Evolutionary conservation across 2,888 invertebrate species (phyloP).

Genomic region (Ichneumoninae sp.): DNA sequence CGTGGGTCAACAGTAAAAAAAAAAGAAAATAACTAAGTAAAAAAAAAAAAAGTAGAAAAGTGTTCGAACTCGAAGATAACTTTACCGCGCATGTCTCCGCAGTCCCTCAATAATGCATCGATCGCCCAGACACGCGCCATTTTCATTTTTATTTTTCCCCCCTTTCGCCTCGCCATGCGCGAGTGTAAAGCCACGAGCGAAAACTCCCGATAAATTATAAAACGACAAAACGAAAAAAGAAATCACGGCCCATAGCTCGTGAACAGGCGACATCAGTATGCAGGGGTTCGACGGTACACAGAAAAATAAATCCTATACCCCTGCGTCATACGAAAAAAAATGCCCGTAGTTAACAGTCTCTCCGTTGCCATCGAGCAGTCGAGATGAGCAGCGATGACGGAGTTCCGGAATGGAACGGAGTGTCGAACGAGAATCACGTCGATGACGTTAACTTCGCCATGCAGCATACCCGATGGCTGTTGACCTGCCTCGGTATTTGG

Average conservation of each 20-base stretch:
- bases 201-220: neutral
- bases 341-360: neutral
- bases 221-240: neutral
- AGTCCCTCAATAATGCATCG: neutral
- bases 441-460: conserved; percentile 44
- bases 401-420: neutral
- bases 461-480: conserved; percentile 59
- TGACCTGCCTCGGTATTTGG: conserved; percentile 64
- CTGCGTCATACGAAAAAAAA: neutral
- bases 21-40: no score
- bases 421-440: conserved; percentile 37
- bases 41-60: neutral
- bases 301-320: neutral
- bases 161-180: neutral
- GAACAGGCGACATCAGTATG: neutral
- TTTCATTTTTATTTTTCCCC: neutral
- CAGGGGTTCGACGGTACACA: neutral
- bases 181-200: neutral
- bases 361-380: conserved; percentile 5
- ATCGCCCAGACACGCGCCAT: neutral
- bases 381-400: conserved; percentile 12
- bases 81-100: conserved; percentile 12
- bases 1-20: neutral
- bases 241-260: neutral
- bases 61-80: neutral